A percentile compares a stretch with the other conserved stretches of the same genome.
These are phyloP conservation scores for Drosophila setifemur DNA, from an alignment of 1,140 invertebrate species.

Conservation along the genomic window DNA sequence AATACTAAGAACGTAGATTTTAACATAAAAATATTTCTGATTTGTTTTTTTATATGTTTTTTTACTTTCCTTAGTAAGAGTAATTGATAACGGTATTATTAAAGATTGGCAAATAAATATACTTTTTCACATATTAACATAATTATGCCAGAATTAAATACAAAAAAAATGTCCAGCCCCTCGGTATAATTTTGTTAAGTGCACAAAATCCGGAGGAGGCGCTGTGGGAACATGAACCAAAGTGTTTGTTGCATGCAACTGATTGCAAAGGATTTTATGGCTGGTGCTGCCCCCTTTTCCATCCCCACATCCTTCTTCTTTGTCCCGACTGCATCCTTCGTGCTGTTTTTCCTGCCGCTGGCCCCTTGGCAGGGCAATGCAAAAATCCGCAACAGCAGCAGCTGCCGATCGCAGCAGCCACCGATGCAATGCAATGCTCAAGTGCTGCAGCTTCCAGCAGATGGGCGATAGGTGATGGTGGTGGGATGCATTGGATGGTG, in stretches of 20 bases:
- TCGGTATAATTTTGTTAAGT: not conserved
- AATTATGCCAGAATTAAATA: no score
- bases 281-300: conserved; percentile 24
- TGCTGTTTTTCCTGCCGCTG: not conserved
- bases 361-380: conserved; percentile 27
- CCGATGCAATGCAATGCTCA: conserved; percentile 49
- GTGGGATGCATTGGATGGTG: not conserved
- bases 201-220: conserved; percentile 13
- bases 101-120: no score
- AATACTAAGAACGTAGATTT: not conserved
- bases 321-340: not conserved
- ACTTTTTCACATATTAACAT: no score
- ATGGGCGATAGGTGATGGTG: not conserved
- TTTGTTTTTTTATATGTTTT: no score
- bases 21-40: no score
- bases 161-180: no score
- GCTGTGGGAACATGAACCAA: conserved; percentile 40
- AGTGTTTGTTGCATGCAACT: conserved; percentile 77
- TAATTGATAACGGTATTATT: no score
- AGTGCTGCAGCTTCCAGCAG: conserved; percentile 43
- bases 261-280: conserved; percentile 77
- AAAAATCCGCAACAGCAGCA: conserved; percentile 41
- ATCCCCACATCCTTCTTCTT: not conserved
- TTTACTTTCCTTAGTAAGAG: no score
- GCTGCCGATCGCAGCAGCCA: conserved; percentile 51